These are phyloP conservation scores for Habrosyne pyritoides DNA, from an alignment of 2,888 invertebrate genomes.

Conservation along the genomic window DNA sequence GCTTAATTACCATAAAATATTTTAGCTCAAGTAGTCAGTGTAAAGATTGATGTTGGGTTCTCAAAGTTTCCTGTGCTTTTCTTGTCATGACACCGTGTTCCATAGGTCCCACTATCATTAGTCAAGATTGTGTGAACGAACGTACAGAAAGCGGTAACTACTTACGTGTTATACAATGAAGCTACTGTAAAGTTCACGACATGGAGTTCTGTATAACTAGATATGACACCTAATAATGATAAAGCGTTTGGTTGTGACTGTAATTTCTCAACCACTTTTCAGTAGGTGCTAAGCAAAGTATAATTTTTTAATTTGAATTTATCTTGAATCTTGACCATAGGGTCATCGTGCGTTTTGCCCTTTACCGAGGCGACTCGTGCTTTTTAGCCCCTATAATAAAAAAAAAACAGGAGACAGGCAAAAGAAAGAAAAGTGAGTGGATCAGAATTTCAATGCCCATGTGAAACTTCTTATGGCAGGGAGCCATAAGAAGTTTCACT, in stretches of 20 bases:
- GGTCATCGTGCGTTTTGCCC: no score
- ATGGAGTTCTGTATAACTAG: background rate
- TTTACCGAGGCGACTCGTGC: no score
- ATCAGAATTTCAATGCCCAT: no score
- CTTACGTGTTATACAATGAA: conserved; percentile 33
- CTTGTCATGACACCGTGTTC: conserved; percentile 10
- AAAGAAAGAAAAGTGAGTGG: no score
- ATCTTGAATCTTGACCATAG: no score
- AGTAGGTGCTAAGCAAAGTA: no score
- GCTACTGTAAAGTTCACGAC: conserved; percentile 20
- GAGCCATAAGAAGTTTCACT: no score
- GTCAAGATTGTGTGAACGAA: conserved; percentile 43
- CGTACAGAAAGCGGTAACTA: conserved; percentile 22
- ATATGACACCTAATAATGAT: background rate
- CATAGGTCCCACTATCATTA: conserved; percentile 23
- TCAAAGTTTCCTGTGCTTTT: conserved; percentile 2
- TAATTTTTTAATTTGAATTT: no score
- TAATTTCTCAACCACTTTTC: no score
- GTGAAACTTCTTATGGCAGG: no score
- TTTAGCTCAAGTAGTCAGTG: background rate
- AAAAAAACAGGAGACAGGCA: no score
- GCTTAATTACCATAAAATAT: background rate
- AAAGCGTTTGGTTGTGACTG: background rate
- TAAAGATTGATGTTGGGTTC: background rate
- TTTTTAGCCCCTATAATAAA: no score